Base-by-base conservation (phyloP, 2,113 vertebrate genomes). In the Platichthys flesus region DNA sequence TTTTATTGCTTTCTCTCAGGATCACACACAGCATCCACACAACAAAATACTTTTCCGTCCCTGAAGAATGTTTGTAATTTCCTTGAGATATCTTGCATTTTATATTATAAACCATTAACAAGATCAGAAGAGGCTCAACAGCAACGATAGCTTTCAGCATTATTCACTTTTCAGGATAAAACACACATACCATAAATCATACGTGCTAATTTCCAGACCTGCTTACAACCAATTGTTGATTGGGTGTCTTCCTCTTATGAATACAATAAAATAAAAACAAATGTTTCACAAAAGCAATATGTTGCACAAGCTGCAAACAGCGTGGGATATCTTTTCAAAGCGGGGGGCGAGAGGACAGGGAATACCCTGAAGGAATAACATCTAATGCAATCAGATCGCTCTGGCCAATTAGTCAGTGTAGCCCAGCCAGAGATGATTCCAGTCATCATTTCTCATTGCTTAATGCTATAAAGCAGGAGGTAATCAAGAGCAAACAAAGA, bases 361-460 rank as follows among this genome's bases (percentile, higher is more conserved):
- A 87, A 87, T 83, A 86, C 83, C 89, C 86, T 72, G 67, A 83
- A 86, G 89, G 88, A 90, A 88, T 70, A 88, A 62, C 72, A 87
- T 85, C 81, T 90, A 88, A 91, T 91, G 81, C 80, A 92, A 86
- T 92, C 85, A 87, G 76, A 87, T 81, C 28, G 78, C 80, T 86
- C 85, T 73, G 81, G 78, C 79, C 86, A 90, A 90, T 91, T 91
- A 92, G 89, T 74, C 63, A 52, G 76, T 64, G 65, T 66, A 74
- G 81, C 75, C 83, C 15, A 65, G 84, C 89, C 82, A 88, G 75
- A 81, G 85, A 90, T 91, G 89, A 92, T 90, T 85, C 88, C 89
- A 92, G 72, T 82, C 87, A 66, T 89, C 79, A 79, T 88, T 89
- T 90, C 82, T 92, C 81, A 89, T 51, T 65, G 74, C 74, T 83